Base-by-base conservation (phyloP, 2,113 vertebrate genomes). In the Carlito syrichta region DNA sequence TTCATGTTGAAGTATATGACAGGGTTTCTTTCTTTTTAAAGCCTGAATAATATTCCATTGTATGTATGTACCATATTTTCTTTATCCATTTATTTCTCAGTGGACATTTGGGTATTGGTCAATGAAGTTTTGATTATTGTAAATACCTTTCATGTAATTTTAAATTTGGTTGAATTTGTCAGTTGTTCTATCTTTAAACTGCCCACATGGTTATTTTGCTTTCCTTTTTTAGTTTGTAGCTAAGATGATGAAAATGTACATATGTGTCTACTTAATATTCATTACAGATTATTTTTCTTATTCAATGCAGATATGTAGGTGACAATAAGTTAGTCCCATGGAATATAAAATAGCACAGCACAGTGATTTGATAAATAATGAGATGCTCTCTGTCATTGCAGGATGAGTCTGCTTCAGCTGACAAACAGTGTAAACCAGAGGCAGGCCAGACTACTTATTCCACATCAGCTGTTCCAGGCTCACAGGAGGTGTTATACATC, bases 401-500 rank as follows among this genome's bases (percentile, higher is more conserved):
- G 99, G 99, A 99, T 0, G 99, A 99, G 79, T 95, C 99, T 94
- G 91, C 98, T 96, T 83, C 99, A 60, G 92, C 97, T 93, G 99
- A 99, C 97, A 99, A 99, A 95, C 98, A 98, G 93, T 98, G 98
- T 94, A 99, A 99, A 97, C 98, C 98, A 50, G 99, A 99, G 96
- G 96, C 98, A n/a, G 97, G 98, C 97, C 99, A 98, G 97, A 98
- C 98, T 97, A 98, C 99, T 95, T 99, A 99, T 84, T 98, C 99
- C 87, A 98, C 98, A 82, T 98, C 99, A 87, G 97, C 98, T 78
- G 99, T 99, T 97, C 99, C 99, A 32, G 99, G 98, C 97, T 98
- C 99, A 4, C 99, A 99, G 98, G 99, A 99, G 96, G 98, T 99
- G 98, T 95, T 99, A 98, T 99, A 99, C 98, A 99, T 99, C 98